These are phyloP conservation scores for Pissodes strobi DNA, from an alignment of 1,140 invertebrate species.

Conservation along the genomic window DNA sequence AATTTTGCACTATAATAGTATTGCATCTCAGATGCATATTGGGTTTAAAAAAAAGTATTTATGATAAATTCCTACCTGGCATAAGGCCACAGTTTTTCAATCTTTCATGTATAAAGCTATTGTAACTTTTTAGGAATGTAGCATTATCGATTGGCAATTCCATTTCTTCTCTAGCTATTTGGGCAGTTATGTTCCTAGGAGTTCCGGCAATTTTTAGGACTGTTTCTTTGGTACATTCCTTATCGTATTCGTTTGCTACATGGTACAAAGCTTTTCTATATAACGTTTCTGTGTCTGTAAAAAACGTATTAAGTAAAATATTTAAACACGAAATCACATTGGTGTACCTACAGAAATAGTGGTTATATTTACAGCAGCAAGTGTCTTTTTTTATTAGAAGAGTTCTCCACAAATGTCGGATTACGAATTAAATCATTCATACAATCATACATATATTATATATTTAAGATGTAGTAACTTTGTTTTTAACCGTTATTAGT, in stretches of 20 bases:
- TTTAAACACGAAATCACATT: too few relatives aligned
- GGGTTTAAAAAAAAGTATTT: neutral
- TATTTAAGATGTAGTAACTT: too few relatives aligned
- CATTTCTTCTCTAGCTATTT: slow-evolving; percentile 59
- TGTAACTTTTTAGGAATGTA: slow-evolving; percentile 56
- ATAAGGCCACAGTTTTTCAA: slow-evolving; percentile 22
- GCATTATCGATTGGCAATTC: slow-evolving; percentile 60
- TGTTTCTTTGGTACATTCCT: slow-evolving; percentile 62
- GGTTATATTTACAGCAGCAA: too few relatives aligned
- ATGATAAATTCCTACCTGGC: slow-evolving; percentile 24
- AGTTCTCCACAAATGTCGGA: too few relatives aligned
- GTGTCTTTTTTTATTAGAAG: too few relatives aligned
- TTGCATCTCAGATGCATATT: neutral
- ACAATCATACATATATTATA: too few relatives aligned
- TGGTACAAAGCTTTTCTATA: slow-evolving; percentile 20
- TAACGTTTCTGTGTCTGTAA: slow-evolving; percentile 23
- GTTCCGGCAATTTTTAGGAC: slow-evolving; percentile 65
- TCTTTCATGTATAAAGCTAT: slow-evolving; percentile 13
- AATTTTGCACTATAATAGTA: neutral
- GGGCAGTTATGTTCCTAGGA: slow-evolving; percentile 59
- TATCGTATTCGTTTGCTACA: slow-evolving; percentile 57
- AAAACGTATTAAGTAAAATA: too few relatives aligned
- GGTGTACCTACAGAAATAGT: too few relatives aligned
- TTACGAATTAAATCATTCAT: too few relatives aligned
- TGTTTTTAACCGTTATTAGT: too few relatives aligned